Evolutionary conservation across 2,113 vertebrate genomes (phyloP), one percentile per base, ranked within the genome.

Genomic region (Boulengeromyrus knoepffleri): DNA sequence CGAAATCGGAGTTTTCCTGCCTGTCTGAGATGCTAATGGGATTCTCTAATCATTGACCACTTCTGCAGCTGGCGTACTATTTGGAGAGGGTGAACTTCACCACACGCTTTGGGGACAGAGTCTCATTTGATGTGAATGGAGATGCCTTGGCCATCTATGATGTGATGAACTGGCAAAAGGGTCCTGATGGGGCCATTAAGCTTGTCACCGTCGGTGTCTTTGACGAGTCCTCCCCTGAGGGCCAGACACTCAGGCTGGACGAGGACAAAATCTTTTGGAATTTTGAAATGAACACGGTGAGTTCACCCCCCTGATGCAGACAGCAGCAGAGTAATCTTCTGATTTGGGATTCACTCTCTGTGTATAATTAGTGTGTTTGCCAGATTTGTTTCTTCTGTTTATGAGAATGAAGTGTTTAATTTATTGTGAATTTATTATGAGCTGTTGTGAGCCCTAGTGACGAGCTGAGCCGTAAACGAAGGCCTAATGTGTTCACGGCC

Each of bases 121-220:
- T 96, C 12, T 94, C 93, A 3, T 96, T 96, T 92, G 95, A 96
- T 52, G 56, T 94, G 2, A 95, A 95, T 74, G 96, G 96, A 2
- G 93, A 96, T 89, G 95, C 93, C n/a, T 74, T 95, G 77, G 94
- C 95, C 85, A 95, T 95, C 19, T 96, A 96, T 88, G 96, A 96
- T 74, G 87, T 96, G 7, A 92, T 95, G 92, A 95, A 95, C 92
- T 96, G 96, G 96, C 84, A 92, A 45, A 92, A 70, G 92, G 92
- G 93, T 27, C 91, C 91, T 31, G 93, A 94, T 66, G 94, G 94
- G 21, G 88, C 74, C 47, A 91, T 92, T 0, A 62, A 91, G 85
- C 89, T 94, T 50, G 90, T 92, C 9, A 94, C 89, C 89, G 92
- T 96, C 0, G 95, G 95, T 19, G 91, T 90, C 15, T 93, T 95